phyloP scores from a whole-genome alignment of 1,140 invertebrate species.

The Nasonia vitripennis region DNA sequence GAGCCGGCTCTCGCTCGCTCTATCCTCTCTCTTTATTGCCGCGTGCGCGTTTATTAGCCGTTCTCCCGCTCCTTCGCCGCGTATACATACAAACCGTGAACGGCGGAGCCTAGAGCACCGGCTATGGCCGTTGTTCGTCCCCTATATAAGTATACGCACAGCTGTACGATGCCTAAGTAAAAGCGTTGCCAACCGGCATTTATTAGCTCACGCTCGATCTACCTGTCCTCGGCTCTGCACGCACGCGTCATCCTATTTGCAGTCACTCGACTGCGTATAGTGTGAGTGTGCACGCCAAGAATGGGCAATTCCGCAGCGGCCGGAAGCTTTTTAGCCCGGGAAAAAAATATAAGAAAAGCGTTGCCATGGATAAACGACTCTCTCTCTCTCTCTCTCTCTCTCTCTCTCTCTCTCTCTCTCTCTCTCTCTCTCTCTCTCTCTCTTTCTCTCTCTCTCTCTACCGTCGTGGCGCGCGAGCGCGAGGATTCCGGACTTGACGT shows the following conservation, averaged over 20 bases:
- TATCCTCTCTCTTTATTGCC: background rate
- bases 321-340: background rate
- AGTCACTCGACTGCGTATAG: background rate
- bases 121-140: too few relatives aligned
- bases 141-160: too few relatives aligned
- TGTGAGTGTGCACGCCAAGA: too few relatives aligned
- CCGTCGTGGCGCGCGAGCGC: too few relatives aligned
- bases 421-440: too few relatives aligned
- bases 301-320: background rate
- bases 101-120: too few relatives aligned
- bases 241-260: background rate
- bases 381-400: too few relatives aligned
- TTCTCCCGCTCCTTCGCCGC: background rate
- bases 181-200: background rate
- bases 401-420: too few relatives aligned
- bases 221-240: background rate
- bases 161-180: background rate
- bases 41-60: constrained; percentile 8
- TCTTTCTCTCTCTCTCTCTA: too few relatives aligned
- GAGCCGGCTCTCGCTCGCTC: background rate
- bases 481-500: background rate
- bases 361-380: background rate
- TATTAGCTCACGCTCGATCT: constrained; percentile 7
- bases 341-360: background rate
- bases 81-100: background rate